Conservation (phyloP, 2,888 invertebrate genomes). For the Tachina fera region DNA sequence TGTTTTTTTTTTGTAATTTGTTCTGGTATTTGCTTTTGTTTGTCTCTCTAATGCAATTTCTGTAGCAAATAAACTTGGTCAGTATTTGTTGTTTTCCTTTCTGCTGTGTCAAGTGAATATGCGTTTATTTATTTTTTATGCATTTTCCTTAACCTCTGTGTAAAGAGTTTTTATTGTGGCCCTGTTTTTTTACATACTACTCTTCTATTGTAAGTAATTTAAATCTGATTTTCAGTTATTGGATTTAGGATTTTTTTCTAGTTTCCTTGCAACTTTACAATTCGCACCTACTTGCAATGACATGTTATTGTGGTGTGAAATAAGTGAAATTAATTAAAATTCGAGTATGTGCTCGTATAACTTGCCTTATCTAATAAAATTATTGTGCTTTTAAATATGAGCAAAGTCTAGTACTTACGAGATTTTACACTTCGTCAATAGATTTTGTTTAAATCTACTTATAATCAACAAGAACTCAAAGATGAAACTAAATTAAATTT, state of each 20-base stretch:
- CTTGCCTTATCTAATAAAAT: background rate
- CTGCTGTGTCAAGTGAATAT: background rate
- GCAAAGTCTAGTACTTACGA: too few relatives aligned
- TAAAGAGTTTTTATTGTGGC: constrained; percentile 57
- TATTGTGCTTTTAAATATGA: too few relatives aligned
- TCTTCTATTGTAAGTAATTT: constrained; percentile 74
- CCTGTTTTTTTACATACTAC: constrained; percentile 44
- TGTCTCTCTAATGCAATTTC: constrained; percentile 74
- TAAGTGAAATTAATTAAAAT: background rate
- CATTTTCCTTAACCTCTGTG: constrained; percentile 47
- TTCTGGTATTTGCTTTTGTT: constrained; percentile 61
- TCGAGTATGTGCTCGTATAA: too few relatives aligned
- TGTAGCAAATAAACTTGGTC: constrained; percentile 49
- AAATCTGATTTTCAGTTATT: constrained; percentile 80
- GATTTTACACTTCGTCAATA: too few relatives aligned
- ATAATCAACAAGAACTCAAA: too few relatives aligned
- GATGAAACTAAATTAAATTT: too few relatives aligned
- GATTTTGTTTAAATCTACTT: too few relatives aligned
- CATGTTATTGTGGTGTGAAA: background rate
- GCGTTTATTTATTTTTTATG: constrained; percentile 14
- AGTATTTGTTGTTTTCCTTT: constrained; percentile 43
- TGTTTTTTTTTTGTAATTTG: constrained; percentile 49
- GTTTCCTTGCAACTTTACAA: constrained; percentile 5
- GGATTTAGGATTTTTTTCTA: constrained; percentile 75
- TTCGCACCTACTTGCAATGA: constrained; percentile 48